phyloP scores from a whole-genome alignment of 1,140 invertebrate genomes.

The Pemphigus obesinymphae region DNA sequence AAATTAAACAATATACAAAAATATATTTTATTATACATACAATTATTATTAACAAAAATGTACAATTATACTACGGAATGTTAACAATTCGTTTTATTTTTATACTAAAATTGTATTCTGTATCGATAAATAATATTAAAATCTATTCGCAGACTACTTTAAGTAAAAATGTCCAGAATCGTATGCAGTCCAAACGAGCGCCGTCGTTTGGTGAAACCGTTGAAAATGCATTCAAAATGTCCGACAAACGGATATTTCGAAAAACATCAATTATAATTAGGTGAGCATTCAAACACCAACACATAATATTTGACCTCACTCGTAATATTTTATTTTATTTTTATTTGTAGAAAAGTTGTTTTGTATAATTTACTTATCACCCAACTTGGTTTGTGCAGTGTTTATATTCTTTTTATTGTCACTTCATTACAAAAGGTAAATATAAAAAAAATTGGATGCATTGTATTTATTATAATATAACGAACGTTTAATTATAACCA shows the following conservation, averaged over 20 bases:
- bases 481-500: not conserved
- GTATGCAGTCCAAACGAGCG: not conserved
- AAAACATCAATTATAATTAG: not conserved
- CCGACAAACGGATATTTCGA: constrained; percentile 20
- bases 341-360: constrained; percentile 53
- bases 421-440: constrained; percentile 43
- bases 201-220: constrained; percentile 20
- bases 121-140: not conserved
- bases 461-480: not conserved
- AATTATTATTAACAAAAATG: too few species aligned
- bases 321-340: constrained; percentile 9
- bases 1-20: too few species aligned
- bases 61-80: too few species aligned
- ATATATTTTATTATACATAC: too few species aligned
- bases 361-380: constrained; percentile 88
- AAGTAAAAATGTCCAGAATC: constrained; percentile 8
- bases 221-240: constrained; percentile 32
- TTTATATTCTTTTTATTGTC: constrained; percentile 91
- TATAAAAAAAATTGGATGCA: not conserved
- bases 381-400: constrained; percentile 94
- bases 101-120: too few species aligned
- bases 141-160: not conserved
- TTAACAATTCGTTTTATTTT: too few species aligned
- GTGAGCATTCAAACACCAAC: not conserved
- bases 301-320: too few species aligned